These are phyloP conservation scores for Coenonympha glycerion DNA, from an alignment of 2,888 invertebrate genomes.

Conservation along the genomic window DNA sequence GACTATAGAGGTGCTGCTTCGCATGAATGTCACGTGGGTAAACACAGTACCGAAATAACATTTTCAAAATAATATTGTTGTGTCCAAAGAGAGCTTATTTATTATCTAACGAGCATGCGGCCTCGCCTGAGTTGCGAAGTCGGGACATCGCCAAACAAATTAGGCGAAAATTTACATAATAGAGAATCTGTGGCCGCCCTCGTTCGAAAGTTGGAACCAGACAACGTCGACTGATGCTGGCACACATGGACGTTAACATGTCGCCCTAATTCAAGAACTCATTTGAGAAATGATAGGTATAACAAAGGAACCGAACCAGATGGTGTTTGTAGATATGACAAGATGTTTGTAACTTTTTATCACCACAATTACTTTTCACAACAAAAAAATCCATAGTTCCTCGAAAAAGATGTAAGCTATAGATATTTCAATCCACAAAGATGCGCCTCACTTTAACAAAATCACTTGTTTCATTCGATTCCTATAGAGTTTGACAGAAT, in stretches of 20 bases:
- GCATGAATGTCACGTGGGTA: too few species aligned
- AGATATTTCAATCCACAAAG: too few species aligned
- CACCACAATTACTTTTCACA: too few species aligned
- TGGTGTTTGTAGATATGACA: too few species aligned
- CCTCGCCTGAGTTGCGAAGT: conserved; percentile 65
- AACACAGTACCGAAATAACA: too few species aligned
- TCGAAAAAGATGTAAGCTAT: too few species aligned
- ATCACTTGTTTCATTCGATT: too few species aligned
- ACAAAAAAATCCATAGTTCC: too few species aligned
- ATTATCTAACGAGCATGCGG: conserved; percentile 24
- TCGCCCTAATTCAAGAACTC: conserved; percentile 36
- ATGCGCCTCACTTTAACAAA: too few species aligned
- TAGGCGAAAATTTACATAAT: conserved; percentile 74
- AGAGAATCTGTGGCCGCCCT: conserved; percentile 71
- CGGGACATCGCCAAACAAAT: conserved; percentile 66
- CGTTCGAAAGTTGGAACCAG: conserved; percentile 64
- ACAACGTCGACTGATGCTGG: conserved; percentile 64
- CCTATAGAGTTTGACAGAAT: too few species aligned
- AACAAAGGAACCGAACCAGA: background rate
- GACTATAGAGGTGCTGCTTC: too few species aligned
- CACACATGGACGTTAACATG: conserved; percentile 72
- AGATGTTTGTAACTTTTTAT: too few species aligned
- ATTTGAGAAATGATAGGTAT: background rate
- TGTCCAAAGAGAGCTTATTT: background rate
- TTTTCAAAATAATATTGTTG: background rate